Evolutionary conservation across 2,113 vertebrate genomes (phyloP).

Genomic region (Neofelis nebulosa): DNA sequence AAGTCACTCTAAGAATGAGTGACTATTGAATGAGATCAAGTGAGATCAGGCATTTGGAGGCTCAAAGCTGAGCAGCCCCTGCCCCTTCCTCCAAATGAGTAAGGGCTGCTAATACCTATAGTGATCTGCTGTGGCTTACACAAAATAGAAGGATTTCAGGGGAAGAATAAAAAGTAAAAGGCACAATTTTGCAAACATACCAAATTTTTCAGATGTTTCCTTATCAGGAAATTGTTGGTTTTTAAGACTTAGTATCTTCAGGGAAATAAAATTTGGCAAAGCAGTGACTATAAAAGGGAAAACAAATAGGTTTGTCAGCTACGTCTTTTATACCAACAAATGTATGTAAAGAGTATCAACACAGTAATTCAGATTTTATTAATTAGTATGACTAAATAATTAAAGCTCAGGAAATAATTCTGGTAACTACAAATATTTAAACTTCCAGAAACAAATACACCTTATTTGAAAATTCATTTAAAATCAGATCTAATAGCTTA

Average conservation of each 20-base stretch:
- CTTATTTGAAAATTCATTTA: conserved; percentile 17
- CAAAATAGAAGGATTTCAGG: neutral
- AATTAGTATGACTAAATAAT: neutral
- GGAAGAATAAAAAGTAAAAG: neutral
- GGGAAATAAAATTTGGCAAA: conserved; percentile 56
- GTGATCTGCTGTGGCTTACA: neutral
- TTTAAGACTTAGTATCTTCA: conserved; percentile 68
- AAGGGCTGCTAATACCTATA: neutral
- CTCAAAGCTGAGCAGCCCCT: neutral
- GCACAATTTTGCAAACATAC: conserved; percentile 60
- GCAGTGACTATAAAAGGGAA: conserved; percentile 39
- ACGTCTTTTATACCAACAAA: neutral
- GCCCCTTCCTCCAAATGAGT: neutral
- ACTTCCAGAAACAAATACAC: conserved; percentile 18
- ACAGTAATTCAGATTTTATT: neutral
- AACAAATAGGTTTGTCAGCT: conserved; percentile 48
- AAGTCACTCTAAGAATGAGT: neutral
- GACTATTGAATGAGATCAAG: neutral
- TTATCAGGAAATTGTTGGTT: neutral
- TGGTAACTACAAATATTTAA: conserved; percentile 36
- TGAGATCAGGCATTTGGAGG: neutral
- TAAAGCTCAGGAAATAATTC: conserved; percentile 39
- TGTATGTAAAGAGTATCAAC: neutral
- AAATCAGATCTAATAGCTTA: neutral
- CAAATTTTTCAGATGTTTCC: conserved; percentile 64